Evolutionary conservation across 2,113 vertebrate genomes (phyloP).

Genomic region (Ictalurus punctatus): DNA sequence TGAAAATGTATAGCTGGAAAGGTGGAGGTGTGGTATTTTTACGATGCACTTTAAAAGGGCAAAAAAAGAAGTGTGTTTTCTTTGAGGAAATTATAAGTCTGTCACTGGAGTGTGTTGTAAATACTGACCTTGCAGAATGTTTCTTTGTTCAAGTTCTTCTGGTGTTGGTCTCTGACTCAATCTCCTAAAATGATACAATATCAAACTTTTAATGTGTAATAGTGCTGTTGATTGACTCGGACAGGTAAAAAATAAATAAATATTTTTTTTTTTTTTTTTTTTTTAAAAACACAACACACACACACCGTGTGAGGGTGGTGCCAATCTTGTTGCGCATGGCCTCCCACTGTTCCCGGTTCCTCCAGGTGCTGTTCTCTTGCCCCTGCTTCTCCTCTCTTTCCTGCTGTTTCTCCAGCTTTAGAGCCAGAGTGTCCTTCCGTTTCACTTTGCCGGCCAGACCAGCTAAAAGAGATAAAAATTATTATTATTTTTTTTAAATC

Average conservation of each 20-base stretch:
- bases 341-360: conserved; percentile 88
- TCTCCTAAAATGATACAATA: conserved; percentile 69
- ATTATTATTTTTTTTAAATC: too few species aligned
- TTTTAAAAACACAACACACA: conserved; percentile 71
- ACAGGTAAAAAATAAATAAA: neutral
- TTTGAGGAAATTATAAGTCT: too few species aligned
- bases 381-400: conserved; percentile 50
- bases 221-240: neutral
- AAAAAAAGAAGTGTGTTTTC: neutral
- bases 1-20: neutral
- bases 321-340: conserved; percentile 85
- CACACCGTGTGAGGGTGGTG: conserved; percentile 82
- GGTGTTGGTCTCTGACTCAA: conserved; percentile 91
- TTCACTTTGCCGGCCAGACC: conserved; percentile 86
- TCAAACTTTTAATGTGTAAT: neutral
- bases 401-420: conserved; percentile 80
- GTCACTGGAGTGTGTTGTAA: neutral
- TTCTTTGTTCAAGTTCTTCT: conserved; percentile 92
- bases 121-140: conserved; percentile 87
- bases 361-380: conserved; percentile 73
- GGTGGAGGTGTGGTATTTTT: neutral
- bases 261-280: too few species aligned
- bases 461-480: conserved; percentile 65
- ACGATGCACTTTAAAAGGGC: neutral
- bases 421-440: conserved; percentile 90